phyloP scores from a whole-genome alignment of 2,797 vertebrate genomes.

The Eupleurogrammus muticus region DNA sequence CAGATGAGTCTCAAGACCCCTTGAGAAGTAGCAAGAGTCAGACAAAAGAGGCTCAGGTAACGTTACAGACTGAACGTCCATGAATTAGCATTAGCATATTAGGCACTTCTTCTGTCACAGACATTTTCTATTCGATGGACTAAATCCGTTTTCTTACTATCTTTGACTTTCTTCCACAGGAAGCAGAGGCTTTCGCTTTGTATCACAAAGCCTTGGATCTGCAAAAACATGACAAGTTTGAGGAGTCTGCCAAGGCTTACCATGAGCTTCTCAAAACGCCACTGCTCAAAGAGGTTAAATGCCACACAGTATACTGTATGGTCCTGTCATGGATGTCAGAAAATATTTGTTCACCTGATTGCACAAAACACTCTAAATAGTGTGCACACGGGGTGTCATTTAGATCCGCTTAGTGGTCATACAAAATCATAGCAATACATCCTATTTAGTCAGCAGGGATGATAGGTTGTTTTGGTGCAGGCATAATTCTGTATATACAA shows the following conservation, averaged over 20 bases:
- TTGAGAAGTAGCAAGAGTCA: constrained; percentile 91
- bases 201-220: constrained; percentile 98
- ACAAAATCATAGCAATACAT: not conserved
- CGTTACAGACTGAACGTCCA: not conserved
- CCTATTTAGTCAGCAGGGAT: not conserved
- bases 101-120: not conserved
- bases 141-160: not conserved
- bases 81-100: constrained; percentile 2
- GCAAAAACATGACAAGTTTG: constrained; percentile 97
- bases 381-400: not conserved
- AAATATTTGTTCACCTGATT: not conserved
- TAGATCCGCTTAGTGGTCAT: not conserved
- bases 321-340: not conserved
- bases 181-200: constrained; percentile 97
- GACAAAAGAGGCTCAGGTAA: constrained; percentile 97
- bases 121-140: not conserved
- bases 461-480: not conserved
- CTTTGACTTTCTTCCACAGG: constrained; percentile 77
- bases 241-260: constrained; percentile 95
- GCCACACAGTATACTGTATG: not conserved
- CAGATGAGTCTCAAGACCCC: constrained; percentile 93
- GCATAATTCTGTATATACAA: not conserved
- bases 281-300: constrained; percentile 93
- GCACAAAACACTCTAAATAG: not conserved
- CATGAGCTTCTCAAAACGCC: constrained; percentile 95